Evolutionary conservation across 37 sponge, comb jelly and placozoan genomes (phyloP).

Genomic region (Spongilla lacustris): DNA sequence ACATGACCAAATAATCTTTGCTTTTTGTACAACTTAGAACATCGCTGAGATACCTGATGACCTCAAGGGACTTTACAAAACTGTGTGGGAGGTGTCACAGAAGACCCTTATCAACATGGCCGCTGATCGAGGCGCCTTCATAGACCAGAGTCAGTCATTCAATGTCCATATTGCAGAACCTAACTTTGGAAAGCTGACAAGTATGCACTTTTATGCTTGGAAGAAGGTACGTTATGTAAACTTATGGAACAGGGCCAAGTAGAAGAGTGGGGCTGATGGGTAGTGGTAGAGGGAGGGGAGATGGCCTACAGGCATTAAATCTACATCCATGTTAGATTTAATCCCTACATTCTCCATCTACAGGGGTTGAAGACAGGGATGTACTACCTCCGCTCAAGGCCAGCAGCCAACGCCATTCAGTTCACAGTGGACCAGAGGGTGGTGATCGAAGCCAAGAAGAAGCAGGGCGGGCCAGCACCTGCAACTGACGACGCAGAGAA

Average conservation of each 20-base stretch:
- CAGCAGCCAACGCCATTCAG: slow-evolving; percentile 98
- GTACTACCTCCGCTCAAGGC: slow-evolving; percentile 95
- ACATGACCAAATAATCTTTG: too few relatives aligned
- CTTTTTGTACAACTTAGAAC: slow-evolving; percentile 26
- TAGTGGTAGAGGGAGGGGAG: too few relatives aligned
- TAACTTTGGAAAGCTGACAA: slow-evolving; percentile 94
- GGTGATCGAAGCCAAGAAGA: slow-evolving; percentile 51
- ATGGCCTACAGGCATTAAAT: too few relatives aligned
- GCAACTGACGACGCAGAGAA: slow-evolving; percentile 22
- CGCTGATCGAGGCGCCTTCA: slow-evolving; percentile 93
- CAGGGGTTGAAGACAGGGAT: slow-evolving; percentile 98
- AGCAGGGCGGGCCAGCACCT: not conserved
- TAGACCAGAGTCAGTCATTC: slow-evolving; percentile 98
- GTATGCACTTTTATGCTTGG: slow-evolving; percentile 99
- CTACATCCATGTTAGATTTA: too few relatives aligned
- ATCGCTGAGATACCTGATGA: slow-evolving; percentile 91
- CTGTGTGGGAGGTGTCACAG: slow-evolving; percentile 99
- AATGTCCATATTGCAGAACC: slow-evolving; percentile 98
- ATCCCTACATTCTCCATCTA: not conserved
- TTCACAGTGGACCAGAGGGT: slow-evolving; percentile 96
- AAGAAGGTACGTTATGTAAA: slow-evolving; percentile 72
- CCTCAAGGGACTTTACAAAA: slow-evolving; percentile 94
- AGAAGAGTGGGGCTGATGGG: too few relatives aligned
- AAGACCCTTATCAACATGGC: slow-evolving; percentile 96
- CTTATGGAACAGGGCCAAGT: not conserved